Conservation (phyloP, 92 coral and sea anemone species). For the Palythoa caribaeorum region DNA sequence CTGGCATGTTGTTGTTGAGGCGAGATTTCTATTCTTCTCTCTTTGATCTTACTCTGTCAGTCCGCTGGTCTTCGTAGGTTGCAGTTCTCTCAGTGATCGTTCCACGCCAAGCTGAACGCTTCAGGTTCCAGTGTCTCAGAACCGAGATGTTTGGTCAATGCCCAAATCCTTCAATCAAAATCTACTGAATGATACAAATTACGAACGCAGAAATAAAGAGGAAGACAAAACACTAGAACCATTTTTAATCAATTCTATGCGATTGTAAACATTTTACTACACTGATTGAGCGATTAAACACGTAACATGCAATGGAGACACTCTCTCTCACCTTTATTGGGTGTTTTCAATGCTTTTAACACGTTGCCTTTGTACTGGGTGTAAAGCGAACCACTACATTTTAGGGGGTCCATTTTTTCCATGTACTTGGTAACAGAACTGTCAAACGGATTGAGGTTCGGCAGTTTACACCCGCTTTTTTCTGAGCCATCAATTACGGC, state of each 20-base stretch:
- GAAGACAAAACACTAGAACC: not conserved
- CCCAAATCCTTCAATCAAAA: not conserved
- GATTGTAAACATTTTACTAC: not conserved
- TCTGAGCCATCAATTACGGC: constrained; percentile 40
- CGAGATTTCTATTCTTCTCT: too few species aligned
- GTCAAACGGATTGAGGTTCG: constrained; percentile 55
- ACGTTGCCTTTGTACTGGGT: constrained; percentile 45
- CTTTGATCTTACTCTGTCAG: too few species aligned
- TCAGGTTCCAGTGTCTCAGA: too few species aligned
- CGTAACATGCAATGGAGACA: not conserved
- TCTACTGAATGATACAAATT: not conserved
- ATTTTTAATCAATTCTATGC: not conserved
- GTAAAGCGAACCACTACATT: constrained; percentile 33
- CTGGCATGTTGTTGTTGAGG: too few species aligned
- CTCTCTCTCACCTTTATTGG: constrained; percentile 7
- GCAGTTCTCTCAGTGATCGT: too few species aligned
- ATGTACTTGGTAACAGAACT: constrained; percentile 44
- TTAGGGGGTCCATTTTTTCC: constrained; percentile 36
- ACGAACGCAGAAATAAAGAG: not conserved
- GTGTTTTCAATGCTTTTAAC: constrained; percentile 30
- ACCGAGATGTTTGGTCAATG: too few species aligned
- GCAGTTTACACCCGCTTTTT: constrained; percentile 46
- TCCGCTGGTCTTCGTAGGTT: too few species aligned
- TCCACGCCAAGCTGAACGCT: too few species aligned
- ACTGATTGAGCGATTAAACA: not conserved